A percentile compares a stretch with the other conserved stretches of the same genome.
These are phyloP conservation scores for Psephotus haematonotus DNA, from an alignment of 2,113 vertebrate species.

Conservation along the genomic window DNA sequence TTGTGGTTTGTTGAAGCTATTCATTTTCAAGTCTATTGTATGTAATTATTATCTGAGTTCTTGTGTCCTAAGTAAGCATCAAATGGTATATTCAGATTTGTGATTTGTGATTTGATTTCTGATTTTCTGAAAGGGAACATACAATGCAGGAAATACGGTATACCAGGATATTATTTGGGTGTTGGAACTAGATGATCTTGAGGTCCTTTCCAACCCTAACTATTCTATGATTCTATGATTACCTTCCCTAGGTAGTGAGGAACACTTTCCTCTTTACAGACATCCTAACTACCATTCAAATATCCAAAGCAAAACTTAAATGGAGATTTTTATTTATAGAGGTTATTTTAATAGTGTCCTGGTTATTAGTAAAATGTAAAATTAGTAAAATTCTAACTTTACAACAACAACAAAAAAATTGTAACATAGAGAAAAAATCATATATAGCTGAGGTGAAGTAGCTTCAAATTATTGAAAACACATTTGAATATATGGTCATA, in stretches of 20 bases:
- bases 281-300: neutral
- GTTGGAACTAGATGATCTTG: too few relatives aligned
- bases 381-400: neutral
- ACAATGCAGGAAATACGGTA: neutral
- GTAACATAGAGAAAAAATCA: neutral
- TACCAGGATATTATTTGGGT: neutral
- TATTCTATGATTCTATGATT: too few relatives aligned
- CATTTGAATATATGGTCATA: neutral
- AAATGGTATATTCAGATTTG: neutral
- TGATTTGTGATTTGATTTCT: slow-evolving; percentile 3
- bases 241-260: neutral
- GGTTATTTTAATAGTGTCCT: neutral
- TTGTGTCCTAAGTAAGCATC: neutral
- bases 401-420: neutral
- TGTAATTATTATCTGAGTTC: slow-evolving; percentile 3
- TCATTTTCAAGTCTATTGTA: slow-evolving; percentile 34
- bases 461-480: neutral
- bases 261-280: neutral
- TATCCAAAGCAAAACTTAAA: neutral
- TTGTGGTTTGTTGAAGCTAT: neutral
- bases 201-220: too few relatives aligned
- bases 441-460: neutral
- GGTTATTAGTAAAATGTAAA: neutral
- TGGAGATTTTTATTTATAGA: neutral
- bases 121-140: neutral